Base-by-base conservation (phyloP, 2,113 vertebrate genomes). In the Phrynosoma platyrhinos region DNA sequence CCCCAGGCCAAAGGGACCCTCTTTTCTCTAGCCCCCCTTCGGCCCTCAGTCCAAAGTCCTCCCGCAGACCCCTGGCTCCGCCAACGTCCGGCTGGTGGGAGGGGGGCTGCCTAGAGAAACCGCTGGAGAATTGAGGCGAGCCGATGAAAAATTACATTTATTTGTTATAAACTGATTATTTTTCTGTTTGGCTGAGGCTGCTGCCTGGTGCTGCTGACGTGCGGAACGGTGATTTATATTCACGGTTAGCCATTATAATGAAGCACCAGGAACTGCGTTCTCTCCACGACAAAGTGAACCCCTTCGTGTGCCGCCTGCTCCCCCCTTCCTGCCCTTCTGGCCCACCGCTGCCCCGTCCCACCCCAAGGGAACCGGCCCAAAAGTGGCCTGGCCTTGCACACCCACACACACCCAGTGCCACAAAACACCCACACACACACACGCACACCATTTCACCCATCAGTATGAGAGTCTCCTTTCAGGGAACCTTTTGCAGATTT, bases 121-220 rank as follows among this genome's bases (percentile, higher is more conserved):
- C 25, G 1, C 58, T 23, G 30, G 79, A 74, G 88, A 81, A 87
- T 30, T 40, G 25, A 25, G 40, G 83, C 0, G 5, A 23, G 69
- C 7, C n/a, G 79, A 58, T 64, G 71, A 76, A 86, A 55, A 69
- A 87, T 81, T 62, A 47, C 78, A 81, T 87, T 72, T 81, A 72
- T 87, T 87, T 87, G 32, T 81, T 74, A 74, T 81, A 81, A 81
- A 81, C 53, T n/a, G 86, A 87, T 87, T 81, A 62, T 81, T 87
- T 81, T 81, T 80, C 86, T 81, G 68, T 87, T 81, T 20, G 86
- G 78, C 86, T 74, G 66, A 87, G 85, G 66, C 47, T 10, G 66
- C 47, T 10, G 85, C 64, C 85, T 71, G 77, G 77, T 71, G 77
- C 85, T 30, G 66, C 85, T 80, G 85, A 87, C 78, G 58, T 40